Evolutionary conservation across 2,113 vertebrate genomes (phyloP).

Genomic region (Tamias sibiricus): DNA sequence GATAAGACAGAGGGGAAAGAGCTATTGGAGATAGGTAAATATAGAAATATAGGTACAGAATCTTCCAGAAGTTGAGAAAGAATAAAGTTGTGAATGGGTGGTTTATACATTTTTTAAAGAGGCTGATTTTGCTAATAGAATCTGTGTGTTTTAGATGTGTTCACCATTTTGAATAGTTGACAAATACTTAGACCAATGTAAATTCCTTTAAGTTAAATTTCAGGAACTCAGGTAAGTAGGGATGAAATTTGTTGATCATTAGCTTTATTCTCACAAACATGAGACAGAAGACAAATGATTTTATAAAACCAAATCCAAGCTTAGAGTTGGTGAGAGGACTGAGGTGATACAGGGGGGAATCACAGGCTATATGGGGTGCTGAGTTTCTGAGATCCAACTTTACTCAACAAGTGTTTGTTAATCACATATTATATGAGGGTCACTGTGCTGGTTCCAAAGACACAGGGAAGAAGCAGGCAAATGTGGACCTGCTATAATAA

Average conservation of each 20-base stretch:
- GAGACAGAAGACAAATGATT: not conserved
- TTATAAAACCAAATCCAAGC: not conserved
- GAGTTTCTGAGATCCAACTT: not conserved
- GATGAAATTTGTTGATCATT: not conserved
- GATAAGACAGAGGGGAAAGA: not conserved
- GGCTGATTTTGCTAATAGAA: not conserved
- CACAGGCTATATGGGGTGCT: accelerated
- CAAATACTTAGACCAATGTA: not conserved
- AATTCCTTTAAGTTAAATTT: constrained; percentile 51
- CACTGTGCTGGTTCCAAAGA: not conserved
- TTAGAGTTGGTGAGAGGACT: not conserved
- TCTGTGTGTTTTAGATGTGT: not conserved
- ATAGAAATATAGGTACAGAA: not conserved
- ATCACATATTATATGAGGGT: not conserved
- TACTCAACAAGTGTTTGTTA: not conserved
- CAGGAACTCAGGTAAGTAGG: not conserved
- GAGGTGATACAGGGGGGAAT: no score
- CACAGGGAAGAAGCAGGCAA: not conserved
- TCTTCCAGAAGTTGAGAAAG: not conserved
- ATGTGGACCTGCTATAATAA: not conserved
- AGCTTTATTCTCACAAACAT: not conserved
- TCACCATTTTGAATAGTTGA: not conserved
- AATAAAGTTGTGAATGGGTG: not conserved
- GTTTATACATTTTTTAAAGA: not conserved
- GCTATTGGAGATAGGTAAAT: not conserved